A percentile compares a stretch with the other conserved stretches of the same genome.
These are phyloP conservation scores for Eulemur rufifrons DNA, from an alignment of 2,113 vertebrate genomes.

Conservation along the genomic window DNA sequence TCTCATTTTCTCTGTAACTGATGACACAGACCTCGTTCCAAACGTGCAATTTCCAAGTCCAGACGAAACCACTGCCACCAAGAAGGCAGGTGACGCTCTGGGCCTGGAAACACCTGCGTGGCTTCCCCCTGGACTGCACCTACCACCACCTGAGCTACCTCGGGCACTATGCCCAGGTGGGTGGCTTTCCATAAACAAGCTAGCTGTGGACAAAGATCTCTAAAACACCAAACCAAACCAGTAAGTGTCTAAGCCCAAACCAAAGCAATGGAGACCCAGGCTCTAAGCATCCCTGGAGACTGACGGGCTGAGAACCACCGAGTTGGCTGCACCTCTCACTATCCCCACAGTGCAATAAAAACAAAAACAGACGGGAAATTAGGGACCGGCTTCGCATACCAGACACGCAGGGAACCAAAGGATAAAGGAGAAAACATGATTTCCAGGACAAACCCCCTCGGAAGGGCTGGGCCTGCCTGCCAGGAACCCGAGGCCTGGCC, in stretches of 20 bases:
- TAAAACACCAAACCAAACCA: neutral
- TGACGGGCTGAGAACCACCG: neutral
- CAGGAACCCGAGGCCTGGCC: neutral
- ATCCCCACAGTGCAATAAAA: neutral
- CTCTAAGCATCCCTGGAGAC: neutral
- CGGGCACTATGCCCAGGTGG: neutral
- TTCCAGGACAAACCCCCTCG: neutral
- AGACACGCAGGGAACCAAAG: neutral
- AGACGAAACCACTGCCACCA: neutral
- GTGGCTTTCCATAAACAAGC: neutral
- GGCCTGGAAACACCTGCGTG: neutral
- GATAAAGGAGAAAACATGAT: neutral
- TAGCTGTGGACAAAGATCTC: neutral
- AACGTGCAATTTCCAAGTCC: neutral
- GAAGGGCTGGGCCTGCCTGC: neutral
- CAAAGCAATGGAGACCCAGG: neutral
- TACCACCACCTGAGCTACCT: accelerated
- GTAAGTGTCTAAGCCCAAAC: neutral
- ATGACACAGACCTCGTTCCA: neutral
- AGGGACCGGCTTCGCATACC: neutral
- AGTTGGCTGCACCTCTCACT: neutral
- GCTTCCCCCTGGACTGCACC: neutral
- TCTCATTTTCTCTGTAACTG: neutral
- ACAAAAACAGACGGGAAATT: neutral
- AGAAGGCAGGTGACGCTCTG: neutral